These are phyloP conservation scores for Tamias sibiricus DNA, from an alignment of 2,113 vertebrate genomes.

Conservation along the genomic window DNA sequence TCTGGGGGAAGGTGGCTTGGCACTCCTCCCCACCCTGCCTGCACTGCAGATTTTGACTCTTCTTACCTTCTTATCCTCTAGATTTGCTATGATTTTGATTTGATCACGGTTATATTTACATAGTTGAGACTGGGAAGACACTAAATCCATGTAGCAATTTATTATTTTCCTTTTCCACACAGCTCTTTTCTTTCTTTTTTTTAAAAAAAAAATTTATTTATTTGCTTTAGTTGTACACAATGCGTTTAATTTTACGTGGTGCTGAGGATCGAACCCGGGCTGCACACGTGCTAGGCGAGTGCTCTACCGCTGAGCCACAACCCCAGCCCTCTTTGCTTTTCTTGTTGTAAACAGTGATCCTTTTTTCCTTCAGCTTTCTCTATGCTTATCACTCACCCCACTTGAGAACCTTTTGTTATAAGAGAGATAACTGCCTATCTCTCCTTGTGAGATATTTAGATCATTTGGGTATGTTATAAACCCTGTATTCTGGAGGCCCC, in stretches of 20 bases:
- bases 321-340: too few relatives aligned
- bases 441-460: background rate
- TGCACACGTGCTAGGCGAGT: too few relatives aligned
- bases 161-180: background rate
- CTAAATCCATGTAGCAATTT: rapidly evolving
- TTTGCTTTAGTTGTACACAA: too few relatives aligned
- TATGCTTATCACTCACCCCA: background rate
- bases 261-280: too few relatives aligned
- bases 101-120: background rate
- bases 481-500: background rate
- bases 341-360: background rate
- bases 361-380: background rate
- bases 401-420: background rate
- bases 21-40: background rate
- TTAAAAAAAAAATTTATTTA: too few relatives aligned
- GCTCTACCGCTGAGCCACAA: too few relatives aligned
- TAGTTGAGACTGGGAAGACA: background rate
- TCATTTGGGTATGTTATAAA: background rate
- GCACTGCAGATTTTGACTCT: background rate
- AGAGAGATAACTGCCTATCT: background rate
- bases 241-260: too few relatives aligned
- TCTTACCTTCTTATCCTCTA: background rate
- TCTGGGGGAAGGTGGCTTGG: background rate
- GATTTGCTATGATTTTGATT: background rate
- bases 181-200: slow-evolving; percentile 8